These are phyloP conservation scores for Elysia chlorotica DNA, from an alignment of 1,140 invertebrate species.

Conservation along the genomic window DNA sequence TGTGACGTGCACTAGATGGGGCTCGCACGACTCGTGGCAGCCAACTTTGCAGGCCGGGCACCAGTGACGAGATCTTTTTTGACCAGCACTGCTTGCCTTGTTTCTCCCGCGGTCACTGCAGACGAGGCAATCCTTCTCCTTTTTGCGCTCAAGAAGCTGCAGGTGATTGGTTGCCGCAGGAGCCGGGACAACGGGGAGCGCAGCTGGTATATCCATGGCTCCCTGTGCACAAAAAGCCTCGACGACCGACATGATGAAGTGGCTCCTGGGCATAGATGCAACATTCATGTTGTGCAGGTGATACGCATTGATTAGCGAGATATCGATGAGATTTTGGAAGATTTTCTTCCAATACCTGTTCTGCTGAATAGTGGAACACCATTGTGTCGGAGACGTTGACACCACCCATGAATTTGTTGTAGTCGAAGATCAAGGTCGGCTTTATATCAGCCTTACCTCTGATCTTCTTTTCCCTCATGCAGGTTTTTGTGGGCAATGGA, in stretches of 20 bases:
- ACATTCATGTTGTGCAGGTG: background rate
- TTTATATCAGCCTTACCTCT: background rate
- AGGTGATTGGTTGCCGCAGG: too few relatives aligned
- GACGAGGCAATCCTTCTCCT: slow-evolving; percentile 22
- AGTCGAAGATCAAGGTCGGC: slow-evolving; percentile 13
- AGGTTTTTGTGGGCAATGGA: slow-evolving; percentile 3
- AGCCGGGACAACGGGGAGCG: too few relatives aligned
- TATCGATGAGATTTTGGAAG: slow-evolving; percentile 14
- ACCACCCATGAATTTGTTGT: slow-evolving; percentile 20
- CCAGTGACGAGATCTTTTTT: slow-evolving; percentile 14
- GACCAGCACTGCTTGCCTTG: background rate
- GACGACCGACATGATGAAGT: background rate
- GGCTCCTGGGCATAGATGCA: background rate
- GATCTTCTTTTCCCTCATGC: background rate
- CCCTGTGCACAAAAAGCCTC: slow-evolving; percentile 4
- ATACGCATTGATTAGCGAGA: slow-evolving; percentile 4
- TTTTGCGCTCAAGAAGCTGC: background rate
- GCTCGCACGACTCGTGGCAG: background rate
- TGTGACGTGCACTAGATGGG: too few relatives aligned
- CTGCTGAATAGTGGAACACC: slow-evolving; percentile 9
- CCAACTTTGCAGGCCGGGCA: slow-evolving; percentile 19
- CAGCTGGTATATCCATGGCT: background rate
- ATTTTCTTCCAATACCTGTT: slow-evolving; percentile 16
- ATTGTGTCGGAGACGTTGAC: slow-evolving; percentile 17
- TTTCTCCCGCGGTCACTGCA: slow-evolving; percentile 21